Evolutionary conservation across 2,888 invertebrate genomes (phyloP), one percentile per base, ranked within the genome.

Genomic region (Drosophila longiperda): DNA sequence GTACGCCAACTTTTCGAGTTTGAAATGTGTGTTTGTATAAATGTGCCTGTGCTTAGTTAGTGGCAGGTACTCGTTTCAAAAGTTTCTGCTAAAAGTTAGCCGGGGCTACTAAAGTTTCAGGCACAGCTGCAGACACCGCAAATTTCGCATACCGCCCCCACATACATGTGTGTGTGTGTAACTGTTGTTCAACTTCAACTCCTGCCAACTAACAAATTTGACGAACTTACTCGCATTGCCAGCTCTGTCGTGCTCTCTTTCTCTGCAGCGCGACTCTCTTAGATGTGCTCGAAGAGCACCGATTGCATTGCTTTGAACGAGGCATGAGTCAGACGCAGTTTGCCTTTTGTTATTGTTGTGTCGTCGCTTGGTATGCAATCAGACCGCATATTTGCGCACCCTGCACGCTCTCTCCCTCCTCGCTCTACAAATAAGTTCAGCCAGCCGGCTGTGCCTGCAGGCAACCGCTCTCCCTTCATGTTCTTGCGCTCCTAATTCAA

Each of bases 11-110:
- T 77, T 83, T 82, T 48, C 45, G 52, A 45, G 45, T 45, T 45
- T 69, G 34, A 33, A 59, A 53, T 65, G 62, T 69, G 64, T 59
- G 71, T 55, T 57, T 65, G 64, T 66, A 50, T 36, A 59, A 59
- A 20, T 68, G 54, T 80, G 42, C n/a, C n/a, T 65, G 69, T 80
- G 74, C 80, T 90, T 90, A 87, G 87, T 87, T 87, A 90, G 87
- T 88, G 88, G 87, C 89, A 86, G 89, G 84, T 90, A 88, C 75
- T 88, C 87, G 75, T 80, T 83, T 82, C 82, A 83, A 88, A 90
- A 87, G 90, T 90, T 90, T 87, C 66, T 86, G 87, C 81, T 83
- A 70, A 90, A 86, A 86, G 85, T 86, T 86, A 86, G 88, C 72
- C 75, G 75, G 65, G 83, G 86, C 90, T 78, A 89, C 85, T 86